Percentiles rank a stretch among this genome's conserved stretches.
Conservation (phyloP, 2,888 invertebrate species). For the Hirudinaria manillensis region DNA sequence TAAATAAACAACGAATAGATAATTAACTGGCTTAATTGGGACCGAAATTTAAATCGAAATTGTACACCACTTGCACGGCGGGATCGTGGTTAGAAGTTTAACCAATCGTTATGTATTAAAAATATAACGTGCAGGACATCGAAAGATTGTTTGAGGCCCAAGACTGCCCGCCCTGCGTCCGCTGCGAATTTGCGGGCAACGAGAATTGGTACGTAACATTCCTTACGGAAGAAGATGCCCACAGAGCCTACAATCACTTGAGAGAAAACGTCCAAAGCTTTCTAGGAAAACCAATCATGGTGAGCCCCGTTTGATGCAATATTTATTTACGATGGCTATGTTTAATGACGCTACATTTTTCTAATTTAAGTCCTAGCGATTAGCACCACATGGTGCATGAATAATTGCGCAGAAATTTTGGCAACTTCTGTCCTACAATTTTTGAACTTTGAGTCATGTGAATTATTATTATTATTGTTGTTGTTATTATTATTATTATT, state of each 20-base stretch:
- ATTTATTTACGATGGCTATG: too few species aligned
- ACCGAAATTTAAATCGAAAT: too few species aligned
- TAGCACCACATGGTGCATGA: too few species aligned
- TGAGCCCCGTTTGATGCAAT: not conserved
- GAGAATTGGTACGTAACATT: constrained; percentile 32
- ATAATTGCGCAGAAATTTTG: too few species aligned
- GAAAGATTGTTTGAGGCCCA: constrained; percentile 16
- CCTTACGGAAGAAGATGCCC: constrained; percentile 19
- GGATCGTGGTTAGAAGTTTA: too few species aligned
- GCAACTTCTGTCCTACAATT: too few species aligned
- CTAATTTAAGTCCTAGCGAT: too few species aligned
- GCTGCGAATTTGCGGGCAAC: constrained; percentile 30
- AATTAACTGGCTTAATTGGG: too few species aligned
- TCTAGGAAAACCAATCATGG: constrained; percentile 26
- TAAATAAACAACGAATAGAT: too few species aligned
- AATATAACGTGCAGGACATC: constrained; percentile 7
- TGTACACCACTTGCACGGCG: too few species aligned
- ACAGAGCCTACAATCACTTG: constrained; percentile 27
- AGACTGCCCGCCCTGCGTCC: constrained; percentile 9
- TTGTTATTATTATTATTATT: not conserved
- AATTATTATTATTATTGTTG: not conserved
- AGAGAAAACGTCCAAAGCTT: constrained; percentile 29
- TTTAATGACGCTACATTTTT: too few species aligned
- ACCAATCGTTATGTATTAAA: not conserved
- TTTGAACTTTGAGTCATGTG: not conserved